Conservation (phyloP, 2,888 invertebrate genomes). For the Pheosia tremula region DNA sequence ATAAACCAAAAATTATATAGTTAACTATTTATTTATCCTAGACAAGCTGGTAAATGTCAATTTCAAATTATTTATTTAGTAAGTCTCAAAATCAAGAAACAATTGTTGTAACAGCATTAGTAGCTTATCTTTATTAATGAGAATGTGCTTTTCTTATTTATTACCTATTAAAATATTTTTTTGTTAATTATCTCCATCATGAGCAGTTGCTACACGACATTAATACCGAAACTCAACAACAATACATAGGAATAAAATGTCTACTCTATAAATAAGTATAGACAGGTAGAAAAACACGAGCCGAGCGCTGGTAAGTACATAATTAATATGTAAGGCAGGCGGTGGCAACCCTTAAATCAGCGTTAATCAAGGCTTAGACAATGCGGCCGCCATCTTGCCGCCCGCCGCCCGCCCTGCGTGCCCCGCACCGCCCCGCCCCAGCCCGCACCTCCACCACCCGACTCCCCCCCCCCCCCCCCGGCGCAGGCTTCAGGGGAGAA, state of each 20-base stretch:
- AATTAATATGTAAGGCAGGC: conserved; percentile 78
- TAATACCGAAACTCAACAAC: conserved; percentile 21
- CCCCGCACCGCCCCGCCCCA: conserved; percentile 27
- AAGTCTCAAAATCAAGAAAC: too few relatives aligned
- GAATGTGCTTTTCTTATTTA: too few relatives aligned
- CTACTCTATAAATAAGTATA: conserved; percentile 32
- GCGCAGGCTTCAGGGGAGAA: conserved; percentile 60
- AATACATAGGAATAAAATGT: conserved; percentile 17
- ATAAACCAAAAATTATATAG: too few relatives aligned
- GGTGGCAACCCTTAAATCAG: conserved; percentile 70
- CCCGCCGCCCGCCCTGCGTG: conserved; percentile 40
- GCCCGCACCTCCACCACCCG: conserved; percentile 32
- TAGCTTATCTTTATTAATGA: too few relatives aligned
- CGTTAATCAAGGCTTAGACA: conserved; percentile 81
- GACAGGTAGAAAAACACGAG: conserved; percentile 50
- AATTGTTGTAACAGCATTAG: too few relatives aligned
- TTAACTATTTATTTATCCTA: too few relatives aligned
- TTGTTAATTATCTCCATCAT: too few relatives aligned
- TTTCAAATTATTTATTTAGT: too few relatives aligned
- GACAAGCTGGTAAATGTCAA: too few relatives aligned
- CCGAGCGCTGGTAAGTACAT: conserved; percentile 67
- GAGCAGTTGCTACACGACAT: neutral
- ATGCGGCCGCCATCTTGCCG: conserved; percentile 77
- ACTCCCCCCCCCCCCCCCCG: conserved; percentile 38
- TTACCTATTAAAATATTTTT: too few relatives aligned